Base-by-base conservation (phyloP, 1,140 invertebrate species). In the Brachionus paranguensis region DNA sequence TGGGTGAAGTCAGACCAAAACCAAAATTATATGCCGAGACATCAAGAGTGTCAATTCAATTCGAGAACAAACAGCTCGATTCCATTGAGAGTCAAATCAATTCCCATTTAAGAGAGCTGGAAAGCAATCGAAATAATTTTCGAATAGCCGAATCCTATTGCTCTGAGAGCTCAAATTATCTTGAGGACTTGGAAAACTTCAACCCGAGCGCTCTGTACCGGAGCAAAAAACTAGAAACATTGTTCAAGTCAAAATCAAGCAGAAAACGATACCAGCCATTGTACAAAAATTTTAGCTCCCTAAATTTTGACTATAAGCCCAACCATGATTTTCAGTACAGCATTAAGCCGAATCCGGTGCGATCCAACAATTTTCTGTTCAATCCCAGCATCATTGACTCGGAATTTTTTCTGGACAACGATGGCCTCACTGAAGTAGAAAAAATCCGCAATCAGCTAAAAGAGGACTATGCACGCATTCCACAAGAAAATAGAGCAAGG, bases 1-100 rank as follows among this genome's bases (percentile, higher is more conserved):
- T n/a, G 0, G 27, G 20, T 14, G 68, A 72, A 10, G 17, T 20
- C 8, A 14, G 41, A 24, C 8, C 41, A 17, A 72, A 43, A 72
- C 68, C 68, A 17, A 72, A 72, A 43, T 43, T 72, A 47, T 41
- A 20, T 11, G 11, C 14, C 7, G 68, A 72, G 8, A 43, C 68
- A 43, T 24, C 68, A 12, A n/a, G 37, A 17, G 7, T 17, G 4
- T 72, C 68, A n/a, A 72, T 72, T 72, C 33, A 72, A 10, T 50
- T 76, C 12, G 43, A 76, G 12, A 76, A 76, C 43, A 50, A 47
- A 29, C 41, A 76, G n/a, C 12, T 76, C 2, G 72, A 76, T 33
- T 50, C 72, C 47, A 76, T 76, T 8, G 72, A 76, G 27, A 76
- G 50, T 29, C 43, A 76, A 76, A 76, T 76, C 47, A 76, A 76